Percentiles rank a stretch among this genome's conserved stretches.
Evolutionary conservation across 2,113 vertebrate species (phyloP).

Genomic region (Poeciliopsis occidentalis): DNA sequence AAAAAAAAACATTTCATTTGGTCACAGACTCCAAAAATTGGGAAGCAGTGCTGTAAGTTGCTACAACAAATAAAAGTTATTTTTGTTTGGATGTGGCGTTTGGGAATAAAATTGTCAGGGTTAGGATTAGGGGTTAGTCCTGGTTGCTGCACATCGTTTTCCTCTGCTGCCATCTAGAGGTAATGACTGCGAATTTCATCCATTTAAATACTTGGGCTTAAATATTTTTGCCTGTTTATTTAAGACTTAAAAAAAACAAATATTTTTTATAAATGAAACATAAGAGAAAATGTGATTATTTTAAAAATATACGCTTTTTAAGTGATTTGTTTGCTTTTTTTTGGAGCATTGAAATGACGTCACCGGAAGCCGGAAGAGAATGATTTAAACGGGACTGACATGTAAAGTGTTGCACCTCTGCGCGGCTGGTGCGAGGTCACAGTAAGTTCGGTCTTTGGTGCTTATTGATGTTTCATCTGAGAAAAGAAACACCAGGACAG

Average conservation of each 20-base stretch:
- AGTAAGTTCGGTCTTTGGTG: not conserved
- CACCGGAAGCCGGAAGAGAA: constrained; percentile 62
- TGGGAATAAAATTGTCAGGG: too few relatives aligned
- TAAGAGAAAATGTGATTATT: not conserved
- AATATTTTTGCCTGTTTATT: not conserved
- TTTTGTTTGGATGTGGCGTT: too few relatives aligned
- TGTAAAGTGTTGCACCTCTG: constrained; percentile 13
- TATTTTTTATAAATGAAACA: not conserved
- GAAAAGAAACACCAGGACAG: not conserved
- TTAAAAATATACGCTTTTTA: not conserved
- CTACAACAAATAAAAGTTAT: too few relatives aligned
- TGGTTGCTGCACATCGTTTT: not conserved
- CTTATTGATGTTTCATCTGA: not conserved
- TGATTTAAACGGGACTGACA: constrained; percentile 15
- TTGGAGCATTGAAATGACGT: constrained; percentile 15
- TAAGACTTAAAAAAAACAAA: not conserved
- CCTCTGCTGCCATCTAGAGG: not conserved
- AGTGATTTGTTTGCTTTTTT: not conserved
- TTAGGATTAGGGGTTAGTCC: too few relatives aligned
- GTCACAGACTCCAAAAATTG: too few relatives aligned
- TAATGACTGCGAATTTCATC: not conserved
- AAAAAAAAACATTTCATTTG: too few relatives aligned
- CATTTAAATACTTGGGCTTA: not conserved
- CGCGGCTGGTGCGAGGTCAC: constrained; percentile 53
- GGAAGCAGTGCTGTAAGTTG: too few relatives aligned